Base-by-base conservation (phyloP, 2,113 vertebrate genomes). In the Fukomys damarensis region DNA sequence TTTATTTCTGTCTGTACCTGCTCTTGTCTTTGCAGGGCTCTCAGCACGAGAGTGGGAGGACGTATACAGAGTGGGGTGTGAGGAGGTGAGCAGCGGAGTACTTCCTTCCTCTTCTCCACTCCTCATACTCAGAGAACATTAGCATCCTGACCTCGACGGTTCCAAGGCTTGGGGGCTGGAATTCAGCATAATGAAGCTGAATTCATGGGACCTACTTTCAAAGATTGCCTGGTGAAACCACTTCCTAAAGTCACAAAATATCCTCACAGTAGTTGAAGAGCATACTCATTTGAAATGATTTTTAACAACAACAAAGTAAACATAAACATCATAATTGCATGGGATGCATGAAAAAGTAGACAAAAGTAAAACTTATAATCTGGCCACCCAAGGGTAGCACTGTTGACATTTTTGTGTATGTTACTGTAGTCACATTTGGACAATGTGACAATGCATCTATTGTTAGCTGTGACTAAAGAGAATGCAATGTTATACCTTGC, bases 351-450 rank as follows among this genome's bases (percentile, higher is more conserved):
- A 14, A 89, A 82, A 91, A 82, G 14, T 14, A 91, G 82, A 96
- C 90, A 43, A 58, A 95, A 97, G n/a, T 86, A 82, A 91, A 96
- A 93, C 3, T 82, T 61, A 68, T 13, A 66, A 89, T 95, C n/a
- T 46, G 80, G 85, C 54, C 85, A 88, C 10, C 20, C 81, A 79
- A 83, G 79, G 35, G 89, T 77, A 84, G 1, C 46, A 76, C 30
- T 77, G 30, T 38, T 86, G 80, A 63, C 56, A 80, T 83, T 83
- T 82, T 65, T 86, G 54, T 79, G 24, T 82, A 61, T 65, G 88
- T 94, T 87, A 43, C 56, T 88, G 32, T 43, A 54, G 63, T 77
- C 30, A 70, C 54, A 61, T 86, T 66, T 38, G 66, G 14, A 89
- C 74, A 86, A 54, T 49, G 43, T 3, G 35, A 92, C 74, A 86